Conservation (phyloP, 1,140 invertebrate genomes). For the Orchestia grillus region DNA sequence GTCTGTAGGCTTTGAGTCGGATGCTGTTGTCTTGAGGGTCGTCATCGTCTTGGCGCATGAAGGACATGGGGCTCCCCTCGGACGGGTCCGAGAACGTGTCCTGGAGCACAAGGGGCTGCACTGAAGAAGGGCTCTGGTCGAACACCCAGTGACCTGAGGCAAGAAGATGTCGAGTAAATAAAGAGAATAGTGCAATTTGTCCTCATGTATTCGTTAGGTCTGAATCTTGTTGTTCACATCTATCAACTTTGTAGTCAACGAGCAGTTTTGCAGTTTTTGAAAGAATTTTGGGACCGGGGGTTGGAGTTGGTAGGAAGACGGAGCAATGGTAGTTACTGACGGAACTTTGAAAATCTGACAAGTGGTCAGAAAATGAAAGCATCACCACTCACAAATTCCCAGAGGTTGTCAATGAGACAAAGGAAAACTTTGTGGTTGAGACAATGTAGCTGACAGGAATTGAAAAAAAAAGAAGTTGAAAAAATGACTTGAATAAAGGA, state of each 20-base stretch:
- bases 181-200: not conserved
- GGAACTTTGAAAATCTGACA: too few species aligned
- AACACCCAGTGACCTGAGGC: not conserved
- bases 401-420: too few species aligned
- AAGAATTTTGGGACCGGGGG: not conserved
- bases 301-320: not conserved
- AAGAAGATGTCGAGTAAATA: not conserved
- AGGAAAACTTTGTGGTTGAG: too few species aligned
- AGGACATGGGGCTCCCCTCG: not conserved
- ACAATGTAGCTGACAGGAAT: too few species aligned
- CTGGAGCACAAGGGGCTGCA: not conserved
- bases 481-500: not conserved
- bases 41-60: not conserved
- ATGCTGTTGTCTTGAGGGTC: not conserved
- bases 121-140: not conserved
- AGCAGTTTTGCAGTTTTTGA: not conserved
- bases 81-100: not conserved
- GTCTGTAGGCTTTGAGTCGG: not conserved
- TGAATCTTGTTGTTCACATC: not conserved
- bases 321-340: too few species aligned
- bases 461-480: too few species aligned
- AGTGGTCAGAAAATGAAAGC: too few species aligned
- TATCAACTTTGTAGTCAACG: not conserved
- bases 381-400: too few species aligned
- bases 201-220: too few species aligned